A percentile compares a stretch with the other conserved stretches of the same genome.
Conservation (phyloP, 2,797 vertebrate genomes). For the Lagothrix lagotricha region DNA sequence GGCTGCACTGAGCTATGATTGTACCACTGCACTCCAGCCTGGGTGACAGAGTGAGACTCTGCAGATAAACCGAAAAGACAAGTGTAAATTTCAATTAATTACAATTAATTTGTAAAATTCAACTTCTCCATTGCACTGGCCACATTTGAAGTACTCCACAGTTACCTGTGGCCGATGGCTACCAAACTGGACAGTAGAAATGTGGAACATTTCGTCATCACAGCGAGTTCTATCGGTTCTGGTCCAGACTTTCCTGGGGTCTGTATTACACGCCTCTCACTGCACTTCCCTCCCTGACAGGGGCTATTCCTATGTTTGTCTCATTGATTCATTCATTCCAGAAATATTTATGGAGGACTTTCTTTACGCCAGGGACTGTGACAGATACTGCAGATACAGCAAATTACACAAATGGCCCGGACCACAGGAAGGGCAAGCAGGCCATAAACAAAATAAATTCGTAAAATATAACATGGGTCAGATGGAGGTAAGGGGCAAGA, state of each 20-base stretch:
- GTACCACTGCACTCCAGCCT: no score
- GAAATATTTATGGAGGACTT: not conserved
- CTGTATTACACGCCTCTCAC: not conserved
- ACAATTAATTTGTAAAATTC: not conserved
- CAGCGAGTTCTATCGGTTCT: not conserved
- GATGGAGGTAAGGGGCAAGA: not conserved
- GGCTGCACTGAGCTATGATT: no score
- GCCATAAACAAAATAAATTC: not conserved
- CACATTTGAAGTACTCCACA: not conserved
- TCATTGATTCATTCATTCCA: not conserved
- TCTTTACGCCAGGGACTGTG: not conserved
- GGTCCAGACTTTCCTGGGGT: no score
- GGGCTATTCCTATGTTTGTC: not conserved
- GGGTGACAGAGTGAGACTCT: no score
- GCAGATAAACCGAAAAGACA: not conserved
- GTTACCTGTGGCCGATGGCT: not conserved
- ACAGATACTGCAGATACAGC: not conserved
- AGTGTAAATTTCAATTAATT: not conserved
- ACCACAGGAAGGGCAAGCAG: not conserved
- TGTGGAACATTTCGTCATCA: not conserved
- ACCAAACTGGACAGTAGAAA: rapidly evolving
- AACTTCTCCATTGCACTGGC: not conserved
- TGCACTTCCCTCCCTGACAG: not conserved
- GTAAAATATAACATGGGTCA: not conserved
- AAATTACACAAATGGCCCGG: not conserved